Base-by-base conservation (phyloP, 1,140 invertebrate genomes). In the Homalodisca vitripennis region DNA sequence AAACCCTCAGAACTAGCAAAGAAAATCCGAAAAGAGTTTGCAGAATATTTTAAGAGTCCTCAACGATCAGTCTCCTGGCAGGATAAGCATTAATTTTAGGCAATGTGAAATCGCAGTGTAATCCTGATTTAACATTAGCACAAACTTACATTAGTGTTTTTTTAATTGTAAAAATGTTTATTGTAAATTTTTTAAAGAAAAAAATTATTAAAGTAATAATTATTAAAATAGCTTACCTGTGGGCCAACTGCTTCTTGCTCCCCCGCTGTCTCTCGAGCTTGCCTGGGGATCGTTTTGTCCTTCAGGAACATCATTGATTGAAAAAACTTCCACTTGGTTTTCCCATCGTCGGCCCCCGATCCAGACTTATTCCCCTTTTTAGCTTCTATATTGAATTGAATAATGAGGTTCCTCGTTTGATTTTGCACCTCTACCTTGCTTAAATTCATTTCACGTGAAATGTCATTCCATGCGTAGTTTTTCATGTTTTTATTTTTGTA, bases 71-170 rank as follows among this genome's bases (percentile, higher is more conserved):
- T 64, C 63, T 32, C 22, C 17, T 64, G 14, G 27, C 57, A 29
- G 22, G 46, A 63, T 20, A 63, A 48, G 57, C 22, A 55, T 20
- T 55, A 55, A 55, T 20, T 55, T 3, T 55, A 64, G 20, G n/a
- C n/a, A n/a, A n/a, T n/a, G n/a, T n/a, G n/a, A n/a, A n/a, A n/a
- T n/a, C n/a, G n/a, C n/a, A n/a, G n/a, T n/a, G n/a, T n/a, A n/a
- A n/a, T n/a, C n/a, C n/a, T n/a, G n/a, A n/a, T n/a, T n/a, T n/a
- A n/a, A n/a, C n/a, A n/a, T n/a, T n/a, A n/a, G n/a, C n/a, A n/a
- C n/a, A n/a, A n/a, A n/a, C 34, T 68, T 68, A 22, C 30, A 63
- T 48, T 12, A 68, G 46, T 68, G 62, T 24, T 68, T 64, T 62
- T 60, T 62, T 46, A 46, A n/a, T 12, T 12, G n/a, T 46, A 46